Evolutionary conservation across 2,797 vertebrate genomes (phyloP).

Genomic region (Chromis chromis): DNA sequence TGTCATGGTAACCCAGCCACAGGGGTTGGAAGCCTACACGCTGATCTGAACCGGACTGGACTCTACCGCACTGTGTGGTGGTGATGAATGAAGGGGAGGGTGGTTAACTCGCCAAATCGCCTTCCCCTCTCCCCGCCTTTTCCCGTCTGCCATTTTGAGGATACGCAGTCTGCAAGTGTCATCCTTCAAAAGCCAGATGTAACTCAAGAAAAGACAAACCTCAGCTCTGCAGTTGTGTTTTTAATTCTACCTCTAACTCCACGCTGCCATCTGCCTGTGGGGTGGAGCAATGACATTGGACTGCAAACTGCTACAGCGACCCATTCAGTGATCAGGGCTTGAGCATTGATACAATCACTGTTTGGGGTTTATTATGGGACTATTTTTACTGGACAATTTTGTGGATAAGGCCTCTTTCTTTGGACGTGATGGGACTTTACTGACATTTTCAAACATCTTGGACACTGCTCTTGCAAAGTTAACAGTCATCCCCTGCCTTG

Average conservation of each 20-base stretch:
- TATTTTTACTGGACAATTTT: slow-evolving; percentile 12
- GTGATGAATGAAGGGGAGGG: slow-evolving; percentile 52
- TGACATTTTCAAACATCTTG: neutral
- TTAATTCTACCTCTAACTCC: slow-evolving; percentile 18
- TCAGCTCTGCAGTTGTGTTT: slow-evolving; percentile 20
- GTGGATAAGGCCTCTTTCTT: slow-evolving; percentile 8
- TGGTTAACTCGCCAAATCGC: slow-evolving; percentile 23
- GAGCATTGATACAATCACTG: neutral
- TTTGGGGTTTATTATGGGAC: slow-evolving; percentile 20
- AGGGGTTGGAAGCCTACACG: slow-evolving; percentile 47
- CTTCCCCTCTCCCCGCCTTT: slow-evolving; percentile 40
- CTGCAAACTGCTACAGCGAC: slow-evolving; percentile 33
- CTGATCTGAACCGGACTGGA: slow-evolving; percentile 68
- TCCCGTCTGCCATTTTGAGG: slow-evolving; percentile 55
- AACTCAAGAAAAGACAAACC: slow-evolving; percentile 21
- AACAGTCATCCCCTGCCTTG: neutral
- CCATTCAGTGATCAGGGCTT: slow-evolving; percentile 8
- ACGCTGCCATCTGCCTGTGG: slow-evolving; percentile 61
- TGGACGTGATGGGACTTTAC: slow-evolving; percentile 13
- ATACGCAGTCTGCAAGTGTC: slow-evolving; percentile 25
- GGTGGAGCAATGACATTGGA: slow-evolving; percentile 61
- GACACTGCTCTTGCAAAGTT: neutral
- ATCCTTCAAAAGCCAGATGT: slow-evolving; percentile 18
- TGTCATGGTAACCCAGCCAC: slow-evolving; percentile 68
- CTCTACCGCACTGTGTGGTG: slow-evolving; percentile 54